Evolutionary conservation across 1,140 invertebrate species (phyloP).

Genomic region (Drosophila tani): DNA sequence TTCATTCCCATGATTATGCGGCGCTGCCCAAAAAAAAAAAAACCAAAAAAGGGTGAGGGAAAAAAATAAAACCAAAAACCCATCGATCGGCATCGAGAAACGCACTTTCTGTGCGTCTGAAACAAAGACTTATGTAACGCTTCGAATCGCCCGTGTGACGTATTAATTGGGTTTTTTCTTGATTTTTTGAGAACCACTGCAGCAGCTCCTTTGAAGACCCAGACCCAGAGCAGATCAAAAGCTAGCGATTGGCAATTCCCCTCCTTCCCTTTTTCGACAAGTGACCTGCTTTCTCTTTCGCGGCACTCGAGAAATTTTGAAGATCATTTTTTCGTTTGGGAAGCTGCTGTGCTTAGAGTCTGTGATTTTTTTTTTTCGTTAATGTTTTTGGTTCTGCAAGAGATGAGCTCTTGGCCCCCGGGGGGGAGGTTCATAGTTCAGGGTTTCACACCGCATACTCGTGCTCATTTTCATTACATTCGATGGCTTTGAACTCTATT

Average conservation of each 20-base stretch:
- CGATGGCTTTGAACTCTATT: conserved; percentile 75
- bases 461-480: conserved; percentile 46
- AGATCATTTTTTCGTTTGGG: conserved; percentile 17
- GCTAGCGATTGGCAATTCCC: conserved; percentile 59
- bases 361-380: background rate
- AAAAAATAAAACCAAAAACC: conserved; percentile 1
- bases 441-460: background rate
- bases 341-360: background rate
- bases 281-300: conserved; percentile 84
- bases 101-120: conserved; percentile 31
- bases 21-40: conserved; percentile 2
- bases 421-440: conserved; percentile 40
- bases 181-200: conserved; percentile 9
- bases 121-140: conserved; percentile 55
- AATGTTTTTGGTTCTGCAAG: conserved; percentile 5
- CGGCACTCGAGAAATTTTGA: conserved; percentile 41
- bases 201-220: conserved; percentile 23
- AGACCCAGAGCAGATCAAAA: conserved; percentile 32
- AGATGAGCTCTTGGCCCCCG: conserved; percentile 19
- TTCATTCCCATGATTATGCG: conserved; percentile 32
- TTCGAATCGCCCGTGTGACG: conserved; percentile 50
- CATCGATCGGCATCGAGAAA: conserved; percentile 37
- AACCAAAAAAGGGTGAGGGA: background rate
- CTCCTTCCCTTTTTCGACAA: conserved; percentile 57
- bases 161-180: conserved; percentile 71